Base-by-base conservation (phyloP, 2,888 invertebrate species). In the Agrotis clavis region DNA sequence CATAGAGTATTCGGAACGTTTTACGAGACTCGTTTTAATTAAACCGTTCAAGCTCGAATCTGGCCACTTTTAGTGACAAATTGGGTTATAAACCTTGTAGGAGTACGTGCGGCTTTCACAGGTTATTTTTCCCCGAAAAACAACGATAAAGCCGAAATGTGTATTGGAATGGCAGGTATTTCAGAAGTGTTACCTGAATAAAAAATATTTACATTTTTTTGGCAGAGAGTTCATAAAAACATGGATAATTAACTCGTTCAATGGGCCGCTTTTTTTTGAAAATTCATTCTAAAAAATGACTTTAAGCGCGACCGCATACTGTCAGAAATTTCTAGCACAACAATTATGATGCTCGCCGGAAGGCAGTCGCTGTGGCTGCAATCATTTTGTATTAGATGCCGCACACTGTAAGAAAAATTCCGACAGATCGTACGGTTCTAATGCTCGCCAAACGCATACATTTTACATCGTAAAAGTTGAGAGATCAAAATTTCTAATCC, bases 41-140 rank as follows among this genome's bases (percentile, higher is more conserved):
- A 83, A 86, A 83, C 63, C 16, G 62, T 78, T 78, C 48, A 74
- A 67, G 71, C 76, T 71, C 57, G 51, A 71, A 81, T 78, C 71
- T 71, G 50, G 67, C 48, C 68, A 78, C 69, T 78, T 78, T 78
- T 60, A 35, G 71, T 74, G 71, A 78, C 72, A 83, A 78, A 86
- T 77, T 71, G 69, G 41, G 30, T 66, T 72, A 71, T 76, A 81
- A 85, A 71, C 63, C 62, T 47, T 53, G 48, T 63, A 68, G 11
- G 59, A 61, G 59, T 67, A 70, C 67, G 56, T 56, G 68, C 48
- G 51, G 48, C 47, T 48, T 83, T 78, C 41, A 71, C 68, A 63
- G 41, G 68, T 57, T 18, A 67, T 75, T 69, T 77, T 74, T 60
- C 11, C 30, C 21, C 48, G 47, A 63, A 79, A 69, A 70, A 69